Evolutionary conservation across 2,888 invertebrate species (phyloP).

Genomic region (Myathropa florea): DNA sequence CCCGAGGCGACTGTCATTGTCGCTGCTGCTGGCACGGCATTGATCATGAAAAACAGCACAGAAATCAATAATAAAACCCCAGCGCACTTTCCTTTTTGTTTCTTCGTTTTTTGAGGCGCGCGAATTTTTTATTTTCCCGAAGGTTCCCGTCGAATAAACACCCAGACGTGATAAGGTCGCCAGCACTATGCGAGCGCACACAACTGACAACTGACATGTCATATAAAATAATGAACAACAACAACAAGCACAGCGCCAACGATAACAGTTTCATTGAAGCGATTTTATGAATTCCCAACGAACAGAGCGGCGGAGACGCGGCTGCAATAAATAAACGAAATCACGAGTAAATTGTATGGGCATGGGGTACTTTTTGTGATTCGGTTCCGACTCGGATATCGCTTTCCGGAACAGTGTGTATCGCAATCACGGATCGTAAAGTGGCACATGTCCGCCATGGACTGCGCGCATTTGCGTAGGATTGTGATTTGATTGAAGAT

Average conservation of each 20-base stretch:
- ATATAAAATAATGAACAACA: conserved; percentile 48
- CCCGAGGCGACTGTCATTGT: conserved; percentile 39
- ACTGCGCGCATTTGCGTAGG: neutral
- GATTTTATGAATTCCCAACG: conserved; percentile 47
- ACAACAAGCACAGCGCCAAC: conserved; percentile 26
- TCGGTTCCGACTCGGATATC: conserved; percentile 41
- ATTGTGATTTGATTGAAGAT: neutral
- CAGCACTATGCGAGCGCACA: conserved; percentile 27
- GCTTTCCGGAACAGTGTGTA: conserved; percentile 53
- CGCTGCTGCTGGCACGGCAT: conserved; percentile 36
- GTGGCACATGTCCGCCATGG: conserved; percentile 21
- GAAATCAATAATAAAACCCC: conserved; percentile 19
- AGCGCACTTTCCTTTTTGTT: conserved; percentile 53
- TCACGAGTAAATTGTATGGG: conserved; percentile 3
- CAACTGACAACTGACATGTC: conserved; percentile 43
- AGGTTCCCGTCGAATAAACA: conserved; percentile 61
- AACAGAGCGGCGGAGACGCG: neutral
- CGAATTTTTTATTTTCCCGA: conserved; percentile 55
- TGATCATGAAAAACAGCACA: conserved; percentile 57
- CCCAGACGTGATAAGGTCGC: conserved; percentile 70
- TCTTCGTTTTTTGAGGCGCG: conserved; percentile 25
- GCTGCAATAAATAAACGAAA: conserved; percentile 19
- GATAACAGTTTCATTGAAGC: conserved; percentile 54
- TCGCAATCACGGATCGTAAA: conserved; percentile 36
- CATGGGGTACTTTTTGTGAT: conserved; percentile 9